Evolutionary conservation across 2,113 vertebrate species (phyloP).

Genomic region (Pyrgilauda ruficollis): DNA sequence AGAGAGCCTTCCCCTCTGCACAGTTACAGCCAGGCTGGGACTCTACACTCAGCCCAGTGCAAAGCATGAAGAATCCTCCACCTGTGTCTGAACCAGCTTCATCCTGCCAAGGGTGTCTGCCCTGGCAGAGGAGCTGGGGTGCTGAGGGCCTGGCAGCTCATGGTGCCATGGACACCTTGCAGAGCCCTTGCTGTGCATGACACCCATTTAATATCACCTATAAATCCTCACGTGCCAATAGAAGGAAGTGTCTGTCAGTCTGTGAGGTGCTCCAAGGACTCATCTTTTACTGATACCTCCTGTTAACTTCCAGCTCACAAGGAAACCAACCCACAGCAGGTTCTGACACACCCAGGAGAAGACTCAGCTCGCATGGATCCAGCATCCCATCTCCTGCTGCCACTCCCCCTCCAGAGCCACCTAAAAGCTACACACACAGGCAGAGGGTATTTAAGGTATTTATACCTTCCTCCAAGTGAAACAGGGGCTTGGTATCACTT

Average conservation of each 20-base stretch:
- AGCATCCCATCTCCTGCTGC: background rate
- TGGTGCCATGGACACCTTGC: background rate
- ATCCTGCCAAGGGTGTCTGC: background rate
- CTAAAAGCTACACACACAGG: background rate
- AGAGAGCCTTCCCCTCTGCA: background rate
- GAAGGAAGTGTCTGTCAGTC: background rate
- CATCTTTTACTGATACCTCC: no score
- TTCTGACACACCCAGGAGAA: background rate
- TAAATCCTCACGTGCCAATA: background rate
- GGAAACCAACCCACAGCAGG: background rate
- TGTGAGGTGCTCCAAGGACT: background rate
- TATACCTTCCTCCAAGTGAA: background rate
- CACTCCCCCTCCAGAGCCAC: background rate
- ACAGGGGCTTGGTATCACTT: background rate
- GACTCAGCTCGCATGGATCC: background rate
- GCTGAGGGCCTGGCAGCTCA: background rate
- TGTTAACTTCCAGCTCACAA: background rate
- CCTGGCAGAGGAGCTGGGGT: accelerated
- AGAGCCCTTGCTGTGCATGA: background rate
- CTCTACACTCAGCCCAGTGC: background rate
- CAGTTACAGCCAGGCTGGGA: background rate
- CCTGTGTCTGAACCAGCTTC: background rate
- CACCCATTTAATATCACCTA: background rate
- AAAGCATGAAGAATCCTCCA: background rate
- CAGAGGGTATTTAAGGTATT: background rate